Base-by-base conservation (phyloP, 64 coral and sea anemone species). In the Porites australiensis region DNA sequence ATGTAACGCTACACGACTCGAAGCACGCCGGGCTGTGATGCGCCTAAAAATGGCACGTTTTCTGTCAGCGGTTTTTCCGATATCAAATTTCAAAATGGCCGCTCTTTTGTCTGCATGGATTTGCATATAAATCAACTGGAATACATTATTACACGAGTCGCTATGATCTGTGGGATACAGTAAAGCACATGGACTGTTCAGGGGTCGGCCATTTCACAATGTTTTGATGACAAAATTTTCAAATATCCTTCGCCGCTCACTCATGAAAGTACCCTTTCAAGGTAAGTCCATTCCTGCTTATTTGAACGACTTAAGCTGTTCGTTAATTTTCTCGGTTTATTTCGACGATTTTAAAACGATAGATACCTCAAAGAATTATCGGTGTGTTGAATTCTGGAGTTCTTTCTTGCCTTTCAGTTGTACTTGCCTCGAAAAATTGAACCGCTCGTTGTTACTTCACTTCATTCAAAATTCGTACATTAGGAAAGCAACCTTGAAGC, bases 321-420 rank as follows among this genome's bases (percentile, higher is more conserved):
- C 37, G n/a, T 52, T 73, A 87, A 57, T 74, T 74, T 87, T 54
- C 49, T 74, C 74, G 6, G 0, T 73, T 87, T 54, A 54, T 87
- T 87, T 63, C 44, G 58, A 87, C 68, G 68, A 87, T 12, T 86
- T 86, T 64, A 65, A 86, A 86, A 86, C 61, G 37, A 86, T 86
- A 86, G 82, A 86, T 86, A 86, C 82, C 82, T 86, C 68, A 52
- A 49, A 86, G 54, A 87, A 73, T 87, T 74, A 87, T 87, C 44
- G 72, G 85, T 87, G 63, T 87, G 51, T 73, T 87, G 67, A 74
- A 58, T 73, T 70, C 67, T 87, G 44, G 44, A 87, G 57, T 87
- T 73, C 37, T 66, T 73, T 74, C 8, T 74, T 74, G 85, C 68
- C 69, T 54, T 87, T 19, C 68, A 44, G 67, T n/a, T 65, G 68